Percentiles rank a stretch among this genome's conserved stretches.
phyloP scores from a whole-genome alignment of 2,113 vertebrate genomes.

The Choloepus hoffmanni region DNA sequence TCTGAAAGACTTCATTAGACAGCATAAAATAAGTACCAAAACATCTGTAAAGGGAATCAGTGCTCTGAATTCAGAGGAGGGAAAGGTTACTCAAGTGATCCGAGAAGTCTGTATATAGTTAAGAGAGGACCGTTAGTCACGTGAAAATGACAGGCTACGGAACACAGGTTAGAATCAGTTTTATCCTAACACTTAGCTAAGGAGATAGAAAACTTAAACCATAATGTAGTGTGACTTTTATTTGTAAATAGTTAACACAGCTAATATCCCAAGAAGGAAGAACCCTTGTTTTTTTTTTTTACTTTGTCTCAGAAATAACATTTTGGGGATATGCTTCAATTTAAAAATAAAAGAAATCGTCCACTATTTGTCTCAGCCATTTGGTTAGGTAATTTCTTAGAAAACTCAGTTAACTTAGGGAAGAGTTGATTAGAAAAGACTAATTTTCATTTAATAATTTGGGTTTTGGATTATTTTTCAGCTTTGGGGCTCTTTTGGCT shows the following conservation, averaged over 20 bases:
- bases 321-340: background rate
- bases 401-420: background rate
- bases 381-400: slow-evolving; percentile 4
- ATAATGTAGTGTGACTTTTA: background rate
- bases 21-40: background rate
- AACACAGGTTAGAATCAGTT: background rate
- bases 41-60: background rate
- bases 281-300: background rate
- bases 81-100: background rate
- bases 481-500: background rate
- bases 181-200: background rate
- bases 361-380: background rate
- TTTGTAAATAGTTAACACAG: background rate
- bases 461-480: background rate
- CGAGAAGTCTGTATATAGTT: background rate
- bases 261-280: background rate
- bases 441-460: slow-evolving; percentile 11
- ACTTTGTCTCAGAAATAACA: slow-evolving; percentile 30
- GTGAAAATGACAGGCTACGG: background rate
- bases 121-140: background rate
- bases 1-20: background rate
- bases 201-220: background rate
- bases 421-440: background rate
- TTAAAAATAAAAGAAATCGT: background rate
- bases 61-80: background rate